A percentile compares a stretch with the other conserved stretches of the same genome.
Conservation (phyloP, 2,888 invertebrate species). For the Andrena trimmerana region DNA sequence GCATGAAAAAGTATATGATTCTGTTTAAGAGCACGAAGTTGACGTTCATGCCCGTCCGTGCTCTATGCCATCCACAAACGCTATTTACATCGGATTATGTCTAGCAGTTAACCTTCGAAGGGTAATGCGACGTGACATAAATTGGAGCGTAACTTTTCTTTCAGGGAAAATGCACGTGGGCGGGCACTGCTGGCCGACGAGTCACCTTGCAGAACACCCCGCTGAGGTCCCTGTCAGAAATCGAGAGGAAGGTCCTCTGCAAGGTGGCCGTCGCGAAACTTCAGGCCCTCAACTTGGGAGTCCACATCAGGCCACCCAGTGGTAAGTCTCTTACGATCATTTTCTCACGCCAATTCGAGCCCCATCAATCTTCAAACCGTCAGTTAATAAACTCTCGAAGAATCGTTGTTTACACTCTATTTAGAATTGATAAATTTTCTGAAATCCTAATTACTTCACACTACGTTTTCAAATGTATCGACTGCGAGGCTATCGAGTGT, state of each 20-base stretch:
- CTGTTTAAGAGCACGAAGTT: too few species aligned
- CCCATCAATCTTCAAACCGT: too few species aligned
- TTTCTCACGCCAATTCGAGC: not conserved
- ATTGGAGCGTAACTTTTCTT: slow-evolving; percentile 69
- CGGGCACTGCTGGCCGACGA: slow-evolving; percentile 89
- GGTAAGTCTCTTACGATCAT: slow-evolving; percentile 86
- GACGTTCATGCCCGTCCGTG: not conserved
- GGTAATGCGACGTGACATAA: not conserved
- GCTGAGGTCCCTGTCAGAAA: slow-evolving; percentile 91
- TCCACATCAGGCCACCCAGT: slow-evolving; percentile 92
- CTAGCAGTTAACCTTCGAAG: slow-evolving; percentile 6
- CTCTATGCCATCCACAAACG: too few species aligned
- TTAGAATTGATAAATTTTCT: not conserved
- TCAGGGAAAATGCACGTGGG: slow-evolving; percentile 94
- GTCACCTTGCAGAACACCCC: slow-evolving; percentile 90
- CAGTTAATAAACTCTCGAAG: too few species aligned
- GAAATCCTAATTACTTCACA: not conserved
- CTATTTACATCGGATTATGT: too few species aligned
- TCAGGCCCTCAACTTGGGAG: slow-evolving; percentile 94
- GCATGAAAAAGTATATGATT: too few species aligned
- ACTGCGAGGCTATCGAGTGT: not conserved
- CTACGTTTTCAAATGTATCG: too few species aligned
- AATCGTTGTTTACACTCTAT: too few species aligned
- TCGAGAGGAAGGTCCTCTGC: slow-evolving; percentile 92
- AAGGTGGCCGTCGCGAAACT: slow-evolving; percentile 94